Evolutionary conservation across 1,140 invertebrate species (phyloP), one percentile per base, ranked within the genome.

Genomic region (Ctenoplectra terminalis): DNA sequence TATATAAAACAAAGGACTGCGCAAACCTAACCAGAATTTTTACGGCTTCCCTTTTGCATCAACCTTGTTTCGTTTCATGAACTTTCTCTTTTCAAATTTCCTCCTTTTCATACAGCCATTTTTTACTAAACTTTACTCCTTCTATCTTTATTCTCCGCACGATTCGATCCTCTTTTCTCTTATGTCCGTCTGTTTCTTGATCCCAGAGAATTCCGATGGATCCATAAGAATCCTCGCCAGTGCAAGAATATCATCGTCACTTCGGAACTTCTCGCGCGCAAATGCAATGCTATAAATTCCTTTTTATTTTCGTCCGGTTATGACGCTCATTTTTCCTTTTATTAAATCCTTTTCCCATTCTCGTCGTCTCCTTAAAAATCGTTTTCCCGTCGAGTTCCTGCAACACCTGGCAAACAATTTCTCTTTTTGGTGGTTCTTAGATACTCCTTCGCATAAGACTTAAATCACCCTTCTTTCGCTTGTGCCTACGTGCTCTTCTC

Each of bases 361-460:
- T 34, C 56, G n/a, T 23, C 67, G 26, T 72, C 67, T 79, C 76
- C 76, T 79, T 79, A 79, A 79, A 79, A 71, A 79, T 79, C 76
- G 67, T 79, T 79, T 61, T 31, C 76, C 31, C 76, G 76, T 40
- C n/a, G 67, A 37, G 67, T 15, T 17, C n/a, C 17, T 58, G 76
- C 67, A 79, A 79, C 76, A 79, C 76, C 76, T 79, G 76, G 43
- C 67, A 71, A 79, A 79, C 76, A 50, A 72, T 79, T 79, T 34
- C 56, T 72, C 67, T 50, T 46, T 79, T 79, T 60, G 67, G 76
- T n/a, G 76, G 76, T 72, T 61, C 54, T 52, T 72, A 40, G 67
- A 52, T 50, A 43, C 56, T 31, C 23, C n/a, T 61, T 40, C 43
- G 66, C 75, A 29, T 40, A 40, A 23, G 54, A 61, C 43, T 48